Base-by-base conservation (phyloP, 1,140 invertebrate species). In the Armadillidium nasatum region DNA sequence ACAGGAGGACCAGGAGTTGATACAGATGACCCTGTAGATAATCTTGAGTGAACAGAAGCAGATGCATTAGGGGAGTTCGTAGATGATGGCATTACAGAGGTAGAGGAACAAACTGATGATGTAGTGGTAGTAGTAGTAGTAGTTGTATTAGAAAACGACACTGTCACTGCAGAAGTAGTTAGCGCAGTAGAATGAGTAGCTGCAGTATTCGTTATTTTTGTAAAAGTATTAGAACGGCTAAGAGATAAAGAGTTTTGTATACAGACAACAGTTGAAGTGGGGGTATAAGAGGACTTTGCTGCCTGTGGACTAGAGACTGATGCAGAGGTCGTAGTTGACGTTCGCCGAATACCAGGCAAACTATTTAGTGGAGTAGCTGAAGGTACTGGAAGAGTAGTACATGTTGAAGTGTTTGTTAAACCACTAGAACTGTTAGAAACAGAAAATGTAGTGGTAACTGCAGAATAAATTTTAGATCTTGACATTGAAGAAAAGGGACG, bases 401-500 rank as follows among this genome's bases (percentile, higher is more conserved):
- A 60, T 19, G 68, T 70, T 2, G 11, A 15, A 23, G 19, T 22
- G 22, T 4, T 21, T 70, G 68, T 70, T 11, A 21, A 13, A 60
- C 50, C 50, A 15, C 11, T 15, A 19, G 50, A 15, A 13, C 11
- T 15, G 11, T 13, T 15, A 60, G 50, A 60, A 1, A 15, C 11
- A 7, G 50, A 60, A 13, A 60, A 13, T 15, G 50, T 15, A 7
- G 50, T 15, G 11, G 19, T 60, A 15, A 60, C 4, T 15, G 11
- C 19, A 19, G 50, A 60, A 60, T 60, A 60, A 60, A 13, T 19
- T 60, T 60, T 60, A 60, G 50, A 2, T 60, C 50, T 13, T 15
- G 50, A 19, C 33, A 75, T 46, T 11, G 73, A 71, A n/a, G 44
- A 33, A 67, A 50, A 74, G 11, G 84, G 89, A 75, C 88, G 88